Percentiles rank a stretch among this genome's conserved stretches.
Conservation (phyloP, 2,113 vertebrate species). For the Takifugu bimaculatus region DNA sequence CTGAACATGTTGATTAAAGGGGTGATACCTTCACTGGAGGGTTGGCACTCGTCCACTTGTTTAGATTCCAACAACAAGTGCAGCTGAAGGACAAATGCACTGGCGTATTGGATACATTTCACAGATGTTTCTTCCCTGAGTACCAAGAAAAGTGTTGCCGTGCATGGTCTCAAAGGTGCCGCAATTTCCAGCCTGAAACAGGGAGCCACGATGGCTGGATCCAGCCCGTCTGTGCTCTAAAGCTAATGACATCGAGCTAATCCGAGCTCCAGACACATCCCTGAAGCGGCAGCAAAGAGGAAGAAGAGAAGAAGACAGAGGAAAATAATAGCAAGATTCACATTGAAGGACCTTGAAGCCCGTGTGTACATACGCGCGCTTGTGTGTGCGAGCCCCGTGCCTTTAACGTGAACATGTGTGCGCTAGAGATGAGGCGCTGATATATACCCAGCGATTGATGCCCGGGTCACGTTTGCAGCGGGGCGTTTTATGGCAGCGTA, state of each 20-base stretch:
- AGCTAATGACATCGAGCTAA: not conserved
- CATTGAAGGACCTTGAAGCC: conserved; percentile 67
- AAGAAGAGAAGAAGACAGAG: conserved; percentile 6
- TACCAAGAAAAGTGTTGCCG: not conserved
- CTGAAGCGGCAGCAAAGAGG: not conserved
- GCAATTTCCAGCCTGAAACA: no score
- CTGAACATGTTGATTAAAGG: conserved; percentile 32
- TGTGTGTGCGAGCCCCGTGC: not conserved
- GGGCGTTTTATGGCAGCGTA: conserved; percentile 46
- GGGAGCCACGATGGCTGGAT: no score
- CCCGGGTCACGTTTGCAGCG: conserved; percentile 49
- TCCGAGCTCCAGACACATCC: not conserved
- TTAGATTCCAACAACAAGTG: conserved; percentile 8
- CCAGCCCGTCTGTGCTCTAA: no score
- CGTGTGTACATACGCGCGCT: conserved; percentile 30
- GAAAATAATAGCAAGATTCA: conserved; percentile 56
- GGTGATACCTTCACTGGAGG: conserved; percentile 21
- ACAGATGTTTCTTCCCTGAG: no score
- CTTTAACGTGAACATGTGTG: conserved; percentile 15
- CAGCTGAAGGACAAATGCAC: conserved; percentile 30
- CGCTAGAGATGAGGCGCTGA: conserved; percentile 64
- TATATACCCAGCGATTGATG: conserved; percentile 52
- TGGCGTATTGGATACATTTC: not conserved
- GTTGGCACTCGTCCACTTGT: conserved; percentile 35
- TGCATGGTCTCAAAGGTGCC: not conserved